phyloP scores from a whole-genome alignment of 2,888 invertebrate species.

The Frankliniella fusca region DNA sequence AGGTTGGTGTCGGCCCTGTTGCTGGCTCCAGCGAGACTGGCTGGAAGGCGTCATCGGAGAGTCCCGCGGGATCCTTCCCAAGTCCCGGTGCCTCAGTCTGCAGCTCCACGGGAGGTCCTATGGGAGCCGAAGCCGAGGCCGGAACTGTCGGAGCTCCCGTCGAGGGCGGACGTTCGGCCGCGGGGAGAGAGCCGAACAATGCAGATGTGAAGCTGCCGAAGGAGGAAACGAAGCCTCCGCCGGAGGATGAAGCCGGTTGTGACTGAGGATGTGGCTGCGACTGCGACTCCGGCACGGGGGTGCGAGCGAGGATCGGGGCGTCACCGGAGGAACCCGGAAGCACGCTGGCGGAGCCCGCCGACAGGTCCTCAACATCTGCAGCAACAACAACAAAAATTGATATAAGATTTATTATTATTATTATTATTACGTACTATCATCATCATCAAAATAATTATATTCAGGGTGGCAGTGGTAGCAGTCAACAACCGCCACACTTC shows the following conservation, averaged over 20 bases:
- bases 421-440: too few species aligned
- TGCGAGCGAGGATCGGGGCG: conserved; percentile 36
- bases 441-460: too few species aligned
- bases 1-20: neutral
- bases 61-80: neutral
- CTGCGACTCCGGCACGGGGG: conserved; percentile 35
- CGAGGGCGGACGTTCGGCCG: conserved; percentile 28
- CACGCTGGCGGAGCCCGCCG: conserved; percentile 11
- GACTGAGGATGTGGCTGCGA: conserved; percentile 37
- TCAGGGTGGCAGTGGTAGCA: too few species aligned
- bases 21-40: neutral
- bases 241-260: conserved; percentile 36
- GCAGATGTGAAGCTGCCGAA: conserved; percentile 32
- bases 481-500: too few species aligned
- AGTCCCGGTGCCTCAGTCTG: neutral
- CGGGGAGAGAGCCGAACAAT: conserved; percentile 17
- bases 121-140: conserved; percentile 1
- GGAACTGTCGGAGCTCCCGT: conserved; percentile 29
- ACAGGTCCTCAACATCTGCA: conserved; percentile 28
- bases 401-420: too few species aligned
- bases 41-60: neutral
- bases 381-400: neutral
- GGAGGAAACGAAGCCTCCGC: conserved; percentile 27
- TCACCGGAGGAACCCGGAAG: conserved; percentile 29
- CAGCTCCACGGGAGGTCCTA: neutral